These are phyloP conservation scores for Heliconius himera DNA, from an alignment of 1,140 invertebrate genomes.

Conservation along the genomic window DNA sequence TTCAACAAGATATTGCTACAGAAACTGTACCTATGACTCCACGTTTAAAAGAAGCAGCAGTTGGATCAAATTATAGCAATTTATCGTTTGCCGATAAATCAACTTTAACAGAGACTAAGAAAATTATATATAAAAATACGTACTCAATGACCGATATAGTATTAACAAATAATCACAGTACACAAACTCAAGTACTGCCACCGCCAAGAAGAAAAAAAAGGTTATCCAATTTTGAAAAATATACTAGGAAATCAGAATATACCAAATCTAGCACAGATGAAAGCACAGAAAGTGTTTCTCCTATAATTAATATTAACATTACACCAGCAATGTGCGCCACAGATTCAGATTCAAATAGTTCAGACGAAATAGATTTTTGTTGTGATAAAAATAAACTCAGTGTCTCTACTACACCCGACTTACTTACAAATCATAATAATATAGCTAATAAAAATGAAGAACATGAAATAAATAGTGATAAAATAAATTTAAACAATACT, in stretches of 20 bases:
- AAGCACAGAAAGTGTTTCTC: slow-evolving; percentile 42
- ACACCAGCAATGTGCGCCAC: slow-evolving; percentile 74
- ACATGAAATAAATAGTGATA: slow-evolving; percentile 9
- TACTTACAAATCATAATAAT: slow-evolving; percentile 59
- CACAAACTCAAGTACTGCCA: slow-evolving; percentile 59
- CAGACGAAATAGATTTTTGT: slow-evolving; percentile 57
- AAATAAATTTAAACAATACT: slow-evolving; percentile 14
- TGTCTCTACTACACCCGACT: slow-evolving; percentile 52
- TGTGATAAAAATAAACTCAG: slow-evolving; percentile 32
- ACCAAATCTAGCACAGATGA: slow-evolving; percentile 42
- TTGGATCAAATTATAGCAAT: slow-evolving; percentile 62
- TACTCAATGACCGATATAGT: slow-evolving; percentile 58
- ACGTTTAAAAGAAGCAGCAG: slow-evolving; percentile 70
- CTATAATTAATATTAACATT: slow-evolving; percentile 82
- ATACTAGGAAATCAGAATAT: slow-evolving; percentile 52
- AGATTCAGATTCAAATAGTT: slow-evolving; percentile 69
- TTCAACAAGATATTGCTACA: slow-evolving; percentile 62
- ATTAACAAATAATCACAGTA: slow-evolving; percentile 50
- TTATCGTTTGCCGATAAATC: slow-evolving; percentile 68
- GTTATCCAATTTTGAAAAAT: slow-evolving; percentile 54
- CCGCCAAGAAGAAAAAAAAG: slow-evolving; percentile 57
- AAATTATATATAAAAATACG: slow-evolving; percentile 49
- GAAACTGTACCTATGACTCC: slow-evolving; percentile 69
- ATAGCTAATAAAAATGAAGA: slow-evolving; percentile 21
- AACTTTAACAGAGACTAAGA: slow-evolving; percentile 62